Percentiles rank a stretch among this genome's conserved stretches.
phyloP scores from a whole-genome alignment of 2,888 invertebrate genomes.

The Spialia ferax region DNA sequence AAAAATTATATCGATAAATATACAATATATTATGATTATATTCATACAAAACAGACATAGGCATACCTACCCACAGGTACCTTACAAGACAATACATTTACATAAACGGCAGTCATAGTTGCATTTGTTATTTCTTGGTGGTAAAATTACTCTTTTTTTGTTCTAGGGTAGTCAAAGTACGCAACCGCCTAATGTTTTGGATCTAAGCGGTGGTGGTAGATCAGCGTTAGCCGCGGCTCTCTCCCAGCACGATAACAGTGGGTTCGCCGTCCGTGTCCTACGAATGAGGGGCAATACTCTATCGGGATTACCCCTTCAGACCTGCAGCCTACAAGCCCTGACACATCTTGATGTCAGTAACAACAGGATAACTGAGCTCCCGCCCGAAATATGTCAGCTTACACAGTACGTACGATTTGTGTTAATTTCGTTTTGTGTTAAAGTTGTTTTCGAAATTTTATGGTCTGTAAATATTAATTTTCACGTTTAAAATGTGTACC shows the following conservation, averaged over 20 bases:
- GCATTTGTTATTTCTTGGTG: too few species aligned
- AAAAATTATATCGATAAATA: too few species aligned
- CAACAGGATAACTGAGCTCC: constrained; percentile 88
- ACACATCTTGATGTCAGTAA: constrained; percentile 90
- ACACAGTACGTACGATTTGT: constrained; percentile 68
- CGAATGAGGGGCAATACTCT: constrained; percentile 84
- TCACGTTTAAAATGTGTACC: too few species aligned
- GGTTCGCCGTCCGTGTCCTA: constrained; percentile 72
- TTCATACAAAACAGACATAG: too few species aligned
- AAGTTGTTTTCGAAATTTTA: background rate
- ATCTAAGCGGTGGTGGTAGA: constrained; percentile 73
- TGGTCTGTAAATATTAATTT: too few species aligned
- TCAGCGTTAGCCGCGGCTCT: constrained; percentile 68
- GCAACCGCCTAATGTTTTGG: constrained; percentile 78
- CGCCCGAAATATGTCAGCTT: constrained; percentile 87
- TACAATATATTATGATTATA: too few species aligned
- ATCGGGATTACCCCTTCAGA: constrained; percentile 85
- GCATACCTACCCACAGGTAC: too few species aligned
- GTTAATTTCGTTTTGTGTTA: background rate
- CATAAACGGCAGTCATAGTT: too few species aligned
- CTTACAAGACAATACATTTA: too few species aligned
- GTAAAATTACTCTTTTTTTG: background rate
- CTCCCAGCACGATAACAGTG: constrained; percentile 66
- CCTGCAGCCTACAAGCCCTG: constrained; percentile 87
- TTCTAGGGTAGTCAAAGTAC: constrained; percentile 78